Evolutionary conservation across 2,113 vertebrate species (phyloP).

Genomic region (Myotis brandtii): DNA sequence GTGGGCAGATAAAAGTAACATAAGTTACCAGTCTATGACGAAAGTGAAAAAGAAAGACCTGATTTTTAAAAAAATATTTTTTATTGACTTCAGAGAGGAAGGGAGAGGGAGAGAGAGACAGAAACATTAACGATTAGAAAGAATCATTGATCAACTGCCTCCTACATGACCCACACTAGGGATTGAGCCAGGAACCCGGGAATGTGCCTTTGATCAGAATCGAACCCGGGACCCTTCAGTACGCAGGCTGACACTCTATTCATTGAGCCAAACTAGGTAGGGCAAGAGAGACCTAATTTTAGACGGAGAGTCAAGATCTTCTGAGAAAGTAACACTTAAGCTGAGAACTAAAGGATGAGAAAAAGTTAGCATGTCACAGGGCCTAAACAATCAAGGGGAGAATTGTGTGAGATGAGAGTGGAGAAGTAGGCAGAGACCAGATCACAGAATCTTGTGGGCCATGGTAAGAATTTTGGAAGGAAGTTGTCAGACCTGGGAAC

Average conservation of each 20-base stretch:
- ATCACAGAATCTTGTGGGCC: not conserved
- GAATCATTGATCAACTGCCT: no score
- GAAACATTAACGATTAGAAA: no score
- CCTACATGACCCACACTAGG: no score
- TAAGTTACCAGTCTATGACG: not conserved
- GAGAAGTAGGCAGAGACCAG: not conserved
- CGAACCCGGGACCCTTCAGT: no score
- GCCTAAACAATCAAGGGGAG: not conserved
- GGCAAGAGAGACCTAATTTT: slow-evolving; percentile 43
- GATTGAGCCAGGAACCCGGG: no score
- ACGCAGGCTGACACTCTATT: no score
- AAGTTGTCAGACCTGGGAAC: not conserved
- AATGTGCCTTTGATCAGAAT: no score
- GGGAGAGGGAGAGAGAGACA: no score
- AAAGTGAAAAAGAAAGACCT: slow-evolving; percentile 24
- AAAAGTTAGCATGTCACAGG: not conserved
- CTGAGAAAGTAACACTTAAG: slow-evolving; percentile 43
- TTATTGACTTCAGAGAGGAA: no score
- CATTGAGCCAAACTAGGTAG: no score
- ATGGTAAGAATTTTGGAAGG: not conserved
- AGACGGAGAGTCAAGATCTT: slow-evolving; percentile 2
- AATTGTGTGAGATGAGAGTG: not conserved
- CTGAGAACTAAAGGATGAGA: slow-evolving; percentile 51
- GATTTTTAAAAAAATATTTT: no score
- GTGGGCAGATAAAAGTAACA: not conserved